Evolutionary conservation across 1,140 invertebrate genomes (phyloP), one percentile per base, ranked within the genome.

Genomic region (Drosophila asahinai): DNA sequence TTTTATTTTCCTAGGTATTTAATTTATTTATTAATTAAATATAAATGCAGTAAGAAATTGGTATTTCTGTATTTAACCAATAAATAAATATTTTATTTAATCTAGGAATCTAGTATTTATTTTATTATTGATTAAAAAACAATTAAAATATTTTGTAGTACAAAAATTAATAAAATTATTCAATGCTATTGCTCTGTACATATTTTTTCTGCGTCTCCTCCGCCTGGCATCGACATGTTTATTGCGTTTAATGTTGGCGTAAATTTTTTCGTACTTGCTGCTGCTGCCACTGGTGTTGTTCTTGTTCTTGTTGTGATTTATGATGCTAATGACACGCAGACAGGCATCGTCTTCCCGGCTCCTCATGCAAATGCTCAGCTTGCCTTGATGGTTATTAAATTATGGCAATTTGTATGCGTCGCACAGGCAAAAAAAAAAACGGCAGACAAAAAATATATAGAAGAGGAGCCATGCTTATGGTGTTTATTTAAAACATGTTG

Each of bases 401-500:
- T 90, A 90, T 86, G 86, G 86, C 86, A 90, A 90, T 90, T 90
- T 90, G 87, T 91, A 89, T 82, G 83, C 78, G 80, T 77, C 86
- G 75, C 59, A 45, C 70, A 68, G 68, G 54, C 38, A 30, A 33
- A 0, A 14, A n/a, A 8, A 63, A 1, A 17, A n/a, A 22, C 5
- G 3, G 11, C 33, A 36, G 33, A 11, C 33, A 42, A n/a, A 33
- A 30, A n/a, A 45, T 58, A 48, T 40, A 19, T 11, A 30, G 38
- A 17, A 19, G 17, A 42, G 9, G 43, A 57, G 54, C 49, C 49
- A 33, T 52, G 27, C 54, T 66, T 67, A 49, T 81, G 68, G 59
- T 90, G 86, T 90, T 90, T 90, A 86, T 90, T 90, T 90, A 90
- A 89, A 90, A 70, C 75, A 86, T 91, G 86, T 90, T 86, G 81